Conservation (phyloP, 53 echinoderm and acorn worm genomes). For the Pentamera pediparva region DNA sequence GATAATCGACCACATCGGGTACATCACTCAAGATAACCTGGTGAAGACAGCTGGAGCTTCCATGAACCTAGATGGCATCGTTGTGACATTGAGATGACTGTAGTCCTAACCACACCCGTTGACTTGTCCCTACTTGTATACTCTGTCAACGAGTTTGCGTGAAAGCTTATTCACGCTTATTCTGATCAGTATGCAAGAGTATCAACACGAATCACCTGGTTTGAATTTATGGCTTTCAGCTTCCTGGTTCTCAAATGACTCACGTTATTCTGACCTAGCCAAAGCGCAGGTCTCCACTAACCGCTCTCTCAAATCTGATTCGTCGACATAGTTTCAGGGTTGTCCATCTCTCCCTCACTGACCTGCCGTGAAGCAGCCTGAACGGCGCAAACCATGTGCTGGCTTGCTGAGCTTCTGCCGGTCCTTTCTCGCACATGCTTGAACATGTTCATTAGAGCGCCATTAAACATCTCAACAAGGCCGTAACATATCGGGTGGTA, state of each 20-base stretch:
- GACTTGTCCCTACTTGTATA: no score
- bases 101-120: no score
- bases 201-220: no score
- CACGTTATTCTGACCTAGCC: not conserved
- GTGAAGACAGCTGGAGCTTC: constrained; percentile 50
- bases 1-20: constrained; percentile 42
- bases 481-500: constrained; percentile 50
- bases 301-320: constrained; percentile 38
- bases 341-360: no score
- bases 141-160: no score
- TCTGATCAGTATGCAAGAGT: no score
- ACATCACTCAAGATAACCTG: constrained; percentile 42
- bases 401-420: not conserved
- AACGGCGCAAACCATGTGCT: constrained; percentile 1
- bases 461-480: constrained; percentile 31
- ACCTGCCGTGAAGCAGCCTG: not conserved
- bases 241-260: not conserved
- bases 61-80: constrained; percentile 64
- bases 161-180: no score
- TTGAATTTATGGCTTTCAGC: no score
- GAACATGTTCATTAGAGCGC: not conserved
- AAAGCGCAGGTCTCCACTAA: constrained; percentile 32
- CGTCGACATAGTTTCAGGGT: no score
- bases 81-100: no score
- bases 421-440: not conserved